Evolutionary conservation across 2,888 invertebrate species (phyloP).

Genomic region (Nephrotoma appendiculata): DNA sequence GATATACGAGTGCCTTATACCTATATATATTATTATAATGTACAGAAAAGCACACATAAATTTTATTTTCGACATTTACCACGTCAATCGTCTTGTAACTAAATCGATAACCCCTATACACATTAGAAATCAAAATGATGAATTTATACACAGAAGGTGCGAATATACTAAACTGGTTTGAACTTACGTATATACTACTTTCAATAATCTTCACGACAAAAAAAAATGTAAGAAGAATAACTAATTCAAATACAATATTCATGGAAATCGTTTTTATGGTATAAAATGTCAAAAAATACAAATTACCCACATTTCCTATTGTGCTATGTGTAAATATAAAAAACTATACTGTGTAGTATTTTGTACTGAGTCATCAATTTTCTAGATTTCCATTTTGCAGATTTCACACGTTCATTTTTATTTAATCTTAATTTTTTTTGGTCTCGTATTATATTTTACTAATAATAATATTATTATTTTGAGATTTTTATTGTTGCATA

Average conservation of each 20-base stretch:
- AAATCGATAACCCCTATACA: background rate
- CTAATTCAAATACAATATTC: background rate
- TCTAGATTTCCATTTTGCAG: background rate
- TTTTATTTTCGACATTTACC: background rate
- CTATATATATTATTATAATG: background rate
- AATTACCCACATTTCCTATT: background rate
- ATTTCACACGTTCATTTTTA: background rate
- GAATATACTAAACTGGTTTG: background rate
- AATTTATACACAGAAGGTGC: background rate
- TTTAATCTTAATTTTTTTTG: background rate
- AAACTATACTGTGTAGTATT: background rate
- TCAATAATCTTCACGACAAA: background rate
- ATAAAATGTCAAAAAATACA: background rate
- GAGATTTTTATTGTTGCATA: background rate
- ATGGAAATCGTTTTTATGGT: background rate
- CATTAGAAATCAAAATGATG: background rate
- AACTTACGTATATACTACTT: background rate
- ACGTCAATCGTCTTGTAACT: background rate
- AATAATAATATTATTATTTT: background rate
- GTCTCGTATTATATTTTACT: background rate
- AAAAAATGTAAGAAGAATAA: background rate
- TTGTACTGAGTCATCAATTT: background rate
- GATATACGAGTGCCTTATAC: background rate
- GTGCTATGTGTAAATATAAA: background rate
- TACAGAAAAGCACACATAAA: background rate